phyloP scores from a whole-genome alignment of 1,140 invertebrate genomes.

The Bombus soroeensis region DNA sequence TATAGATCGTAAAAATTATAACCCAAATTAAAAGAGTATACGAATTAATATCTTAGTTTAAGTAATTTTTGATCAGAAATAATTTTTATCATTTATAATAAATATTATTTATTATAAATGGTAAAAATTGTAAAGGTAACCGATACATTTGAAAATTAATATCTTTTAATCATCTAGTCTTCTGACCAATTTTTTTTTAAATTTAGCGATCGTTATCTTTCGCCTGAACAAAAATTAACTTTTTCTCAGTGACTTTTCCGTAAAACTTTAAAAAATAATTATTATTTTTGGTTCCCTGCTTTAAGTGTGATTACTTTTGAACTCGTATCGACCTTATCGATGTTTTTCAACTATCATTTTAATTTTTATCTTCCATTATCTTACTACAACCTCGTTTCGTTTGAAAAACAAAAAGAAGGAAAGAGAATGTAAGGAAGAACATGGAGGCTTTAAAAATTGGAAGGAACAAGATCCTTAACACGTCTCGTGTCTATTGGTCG shows the following conservation, averaged over 20 bases:
- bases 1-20: no score
- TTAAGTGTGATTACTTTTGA: no score
- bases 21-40: no score
- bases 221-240: background rate
- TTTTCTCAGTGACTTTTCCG: background rate
- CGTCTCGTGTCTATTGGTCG: background rate
- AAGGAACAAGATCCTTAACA: background rate
- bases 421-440: background rate
- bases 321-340: background rate
- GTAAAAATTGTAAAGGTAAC: no score
- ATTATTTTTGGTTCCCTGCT: background rate
- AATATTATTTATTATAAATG: no score
- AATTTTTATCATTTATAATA: no score
- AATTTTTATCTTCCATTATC: background rate
- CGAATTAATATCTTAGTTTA: no score
- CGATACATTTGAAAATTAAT: no score
- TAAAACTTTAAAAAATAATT: background rate
- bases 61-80: no score
- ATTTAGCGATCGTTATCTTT: background rate
- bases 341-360: background rate
- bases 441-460: background rate
- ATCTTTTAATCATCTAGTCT: no score
- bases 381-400: background rate
- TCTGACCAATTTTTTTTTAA: no score
- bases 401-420: background rate